Percentiles rank a stretch among this genome's conserved stretches.
phyloP scores from a whole-genome alignment of 2,797 vertebrate species.

The Gymnopithys bicolor region DNA sequence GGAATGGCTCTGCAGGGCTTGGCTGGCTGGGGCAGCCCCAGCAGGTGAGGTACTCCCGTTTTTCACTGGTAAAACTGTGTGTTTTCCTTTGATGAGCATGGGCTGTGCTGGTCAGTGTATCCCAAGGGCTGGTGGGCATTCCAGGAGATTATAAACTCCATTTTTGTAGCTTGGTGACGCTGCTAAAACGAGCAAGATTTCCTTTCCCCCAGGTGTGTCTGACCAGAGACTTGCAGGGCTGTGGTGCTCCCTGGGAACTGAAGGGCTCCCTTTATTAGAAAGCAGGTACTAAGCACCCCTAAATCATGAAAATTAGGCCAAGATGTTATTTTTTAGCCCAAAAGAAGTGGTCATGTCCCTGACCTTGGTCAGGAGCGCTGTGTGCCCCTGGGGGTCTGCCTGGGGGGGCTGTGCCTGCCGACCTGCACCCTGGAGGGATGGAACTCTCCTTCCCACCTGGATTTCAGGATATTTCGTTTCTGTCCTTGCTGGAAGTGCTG shows the following conservation, averaged over 20 bases:
- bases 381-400: neutral
- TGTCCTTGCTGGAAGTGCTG: neutral
- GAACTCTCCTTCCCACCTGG: neutral
- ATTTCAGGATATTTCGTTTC: neutral
- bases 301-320: neutral
- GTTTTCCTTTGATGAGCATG: neutral
- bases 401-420: neutral
- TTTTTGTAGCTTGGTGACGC: neutral
- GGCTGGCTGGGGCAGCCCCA: neutral
- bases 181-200: neutral
- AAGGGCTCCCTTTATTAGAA: neutral
- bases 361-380: neutral
- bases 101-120: neutral
- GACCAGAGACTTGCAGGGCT: neutral
- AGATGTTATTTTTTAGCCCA: neutral
- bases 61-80: neutral
- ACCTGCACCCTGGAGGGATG: accelerated
- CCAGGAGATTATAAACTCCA: neutral
- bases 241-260: no score
- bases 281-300: neutral
- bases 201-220: neutral
- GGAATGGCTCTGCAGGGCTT: neutral
- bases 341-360: no score
- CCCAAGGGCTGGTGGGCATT: neutral
- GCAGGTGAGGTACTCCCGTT: neutral